Percentiles rank a stretch among this genome's conserved stretches.
Evolutionary conservation across 2,888 invertebrate genomes (phyloP).

Genomic region (Rhimphoctona megacephalus): DNA sequence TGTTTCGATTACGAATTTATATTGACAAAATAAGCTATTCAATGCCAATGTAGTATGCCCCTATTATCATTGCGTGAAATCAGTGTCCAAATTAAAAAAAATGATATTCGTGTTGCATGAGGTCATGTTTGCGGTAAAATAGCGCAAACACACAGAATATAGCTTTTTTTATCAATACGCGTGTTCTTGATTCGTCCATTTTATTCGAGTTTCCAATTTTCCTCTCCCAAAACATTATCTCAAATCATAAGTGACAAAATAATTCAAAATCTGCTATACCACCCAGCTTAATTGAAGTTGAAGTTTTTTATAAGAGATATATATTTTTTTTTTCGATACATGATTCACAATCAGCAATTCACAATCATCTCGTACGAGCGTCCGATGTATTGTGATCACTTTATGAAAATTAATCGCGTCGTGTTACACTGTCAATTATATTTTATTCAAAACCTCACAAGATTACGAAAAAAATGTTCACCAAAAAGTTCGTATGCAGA

Average conservation of each 20-base stretch:
- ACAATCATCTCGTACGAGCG: conserved; percentile 71
- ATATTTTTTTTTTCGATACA: too few relatives aligned
- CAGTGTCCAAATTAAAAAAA: not conserved
- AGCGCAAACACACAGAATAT: not conserved
- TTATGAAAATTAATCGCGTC: not conserved
- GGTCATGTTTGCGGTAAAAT: not conserved
- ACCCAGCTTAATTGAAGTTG: too few relatives aligned
- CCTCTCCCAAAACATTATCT: too few relatives aligned
- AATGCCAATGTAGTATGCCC: not conserved
- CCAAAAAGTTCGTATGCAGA: conserved; percentile 2
- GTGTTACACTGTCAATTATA: too few relatives aligned
- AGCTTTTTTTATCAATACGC: not conserved
- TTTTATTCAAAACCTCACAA: not conserved
- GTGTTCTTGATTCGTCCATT: not conserved
- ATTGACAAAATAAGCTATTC: not conserved
- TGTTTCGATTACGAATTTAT: not conserved
- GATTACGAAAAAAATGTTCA: not conserved
- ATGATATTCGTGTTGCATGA: not conserved
- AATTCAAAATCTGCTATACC: not conserved
- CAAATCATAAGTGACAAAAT: not conserved
- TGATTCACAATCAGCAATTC: conserved; percentile 75
- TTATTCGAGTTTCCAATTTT: not conserved
- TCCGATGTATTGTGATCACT: not conserved
- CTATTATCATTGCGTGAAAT: not conserved
- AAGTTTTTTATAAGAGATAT: too few relatives aligned